Base-by-base conservation (phyloP, 2,888 invertebrate species). In the Dryadula phaetusa region DNA sequence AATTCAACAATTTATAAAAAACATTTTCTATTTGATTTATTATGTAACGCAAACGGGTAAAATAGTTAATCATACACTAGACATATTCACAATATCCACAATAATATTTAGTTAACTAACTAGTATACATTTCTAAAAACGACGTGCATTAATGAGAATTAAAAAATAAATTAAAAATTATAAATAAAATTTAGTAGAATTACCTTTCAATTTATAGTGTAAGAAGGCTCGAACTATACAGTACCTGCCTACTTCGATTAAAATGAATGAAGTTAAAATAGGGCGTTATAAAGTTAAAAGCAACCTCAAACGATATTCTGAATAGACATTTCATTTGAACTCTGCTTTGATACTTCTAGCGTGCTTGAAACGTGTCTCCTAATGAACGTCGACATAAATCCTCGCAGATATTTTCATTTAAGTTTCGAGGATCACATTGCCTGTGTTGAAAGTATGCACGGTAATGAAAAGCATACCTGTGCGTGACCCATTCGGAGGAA, bases 321-420 rank as follows among this genome's bases (percentile, higher is more conserved):
- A 65, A 65, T 65, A 60, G 60, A 60, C 49, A 54, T 65, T 62
- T 28, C 54, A 58, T 67, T 53, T 53, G 52, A 52, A 64, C 44
- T 81, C 80, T 77, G 74, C 77, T 70, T 74, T 75, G 67, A 71
- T 47, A 64, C 62, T 42, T 56, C 44, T 60, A 62, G 52, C 56
- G 58, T 69, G 67, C 64, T 67, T 71, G 68, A 75, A 78, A 76
- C 76, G 79, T 72, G 77, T 77, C 77, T 80, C 79, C 79, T 85
- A 85, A 85, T 86, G 79, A 86, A 87, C 80, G 81, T 76, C 74
- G 56, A 77, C 70, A 83, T 87, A 87, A 86, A 87, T 88, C 80
- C 77, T 77, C 77, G 71, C 74, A 85, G 85, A 85, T 83, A 87
- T 88, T 89, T 88, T 85, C 81, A 88, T 89, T 88, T 82, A 84